Evolutionary conservation across 2,113 vertebrate species (phyloP).

Genomic region (Hypomesus transpacificus): DNA sequence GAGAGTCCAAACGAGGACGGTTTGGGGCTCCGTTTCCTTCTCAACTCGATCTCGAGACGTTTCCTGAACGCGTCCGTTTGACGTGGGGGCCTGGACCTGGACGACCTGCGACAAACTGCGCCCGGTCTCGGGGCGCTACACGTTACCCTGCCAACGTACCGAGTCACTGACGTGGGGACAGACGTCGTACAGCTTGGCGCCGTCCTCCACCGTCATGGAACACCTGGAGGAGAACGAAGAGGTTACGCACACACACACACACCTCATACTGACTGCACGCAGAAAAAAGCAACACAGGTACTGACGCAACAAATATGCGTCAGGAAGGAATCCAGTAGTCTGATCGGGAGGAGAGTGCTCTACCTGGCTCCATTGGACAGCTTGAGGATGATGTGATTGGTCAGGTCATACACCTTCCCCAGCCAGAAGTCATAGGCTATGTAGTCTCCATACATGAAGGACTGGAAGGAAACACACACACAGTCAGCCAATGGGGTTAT

Average conservation of each 20-base stretch:
- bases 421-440: slow-evolving; percentile 98
- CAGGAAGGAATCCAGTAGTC: no score
- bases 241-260: not conserved
- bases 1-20: not conserved
- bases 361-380: slow-evolving; percentile 98
- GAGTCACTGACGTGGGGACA: slow-evolving; percentile 96
- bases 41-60: no score
- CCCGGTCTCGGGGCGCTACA: not conserved
- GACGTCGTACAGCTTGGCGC: slow-evolving; percentile 94
- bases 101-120: not conserved
- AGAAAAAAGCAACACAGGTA: not conserved
- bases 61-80: no score
- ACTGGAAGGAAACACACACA: slow-evolving; percentile 61
- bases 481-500: not conserved
- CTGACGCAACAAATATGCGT: no score
- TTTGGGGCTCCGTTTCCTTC: no score
- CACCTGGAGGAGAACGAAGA: slow-evolving; percentile 72
- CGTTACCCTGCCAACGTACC: slow-evolving; percentile 66
- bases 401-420: slow-evolving; percentile 96
- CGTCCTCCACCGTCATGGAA: slow-evolving; percentile 98
- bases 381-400: slow-evolving; percentile 96
- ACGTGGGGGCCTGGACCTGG: not conserved
- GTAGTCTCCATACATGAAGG: slow-evolving; percentile 98
- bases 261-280: not conserved
- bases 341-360: not conserved